Percentiles rank a stretch among this genome's conserved stretches.
phyloP scores from a whole-genome alignment of 2,113 vertebrate species.

The Scytalopus superciliaris region DNA sequence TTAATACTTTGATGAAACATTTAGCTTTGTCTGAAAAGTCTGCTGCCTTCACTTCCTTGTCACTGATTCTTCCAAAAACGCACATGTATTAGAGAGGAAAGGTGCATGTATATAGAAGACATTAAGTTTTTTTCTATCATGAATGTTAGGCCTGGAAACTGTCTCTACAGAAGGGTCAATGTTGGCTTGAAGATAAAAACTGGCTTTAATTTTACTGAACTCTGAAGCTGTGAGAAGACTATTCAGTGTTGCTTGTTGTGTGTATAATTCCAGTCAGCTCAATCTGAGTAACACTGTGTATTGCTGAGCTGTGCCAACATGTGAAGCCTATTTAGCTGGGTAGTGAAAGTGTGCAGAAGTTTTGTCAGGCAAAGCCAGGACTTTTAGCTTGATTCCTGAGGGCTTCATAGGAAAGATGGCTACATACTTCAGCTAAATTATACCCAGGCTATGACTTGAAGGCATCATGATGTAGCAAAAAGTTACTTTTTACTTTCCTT shows the following conservation, averaged over 20 bases:
- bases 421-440: neutral
- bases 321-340: neutral
- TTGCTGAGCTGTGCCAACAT: neutral
- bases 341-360: neutral
- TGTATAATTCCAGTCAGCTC: neutral
- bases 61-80: neutral
- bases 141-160: neutral
- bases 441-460: neutral
- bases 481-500: neutral
- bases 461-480: neutral
- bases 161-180: neutral
- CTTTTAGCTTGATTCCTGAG: neutral
- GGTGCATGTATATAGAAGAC: neutral
- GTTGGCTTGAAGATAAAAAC: neutral
- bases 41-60: neutral
- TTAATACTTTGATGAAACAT: neutral
- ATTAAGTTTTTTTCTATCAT: neutral
- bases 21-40: neutral
- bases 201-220: neutral
- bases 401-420: neutral
- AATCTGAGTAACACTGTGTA: neutral
- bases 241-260: neutral
- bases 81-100: neutral
- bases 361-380: neutral
- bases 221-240: neutral